A percentile compares a stretch with the other conserved stretches of the same genome.
Conservation (phyloP, 2,113 vertebrate species). For the Campylomormyrus numenius region DNA sequence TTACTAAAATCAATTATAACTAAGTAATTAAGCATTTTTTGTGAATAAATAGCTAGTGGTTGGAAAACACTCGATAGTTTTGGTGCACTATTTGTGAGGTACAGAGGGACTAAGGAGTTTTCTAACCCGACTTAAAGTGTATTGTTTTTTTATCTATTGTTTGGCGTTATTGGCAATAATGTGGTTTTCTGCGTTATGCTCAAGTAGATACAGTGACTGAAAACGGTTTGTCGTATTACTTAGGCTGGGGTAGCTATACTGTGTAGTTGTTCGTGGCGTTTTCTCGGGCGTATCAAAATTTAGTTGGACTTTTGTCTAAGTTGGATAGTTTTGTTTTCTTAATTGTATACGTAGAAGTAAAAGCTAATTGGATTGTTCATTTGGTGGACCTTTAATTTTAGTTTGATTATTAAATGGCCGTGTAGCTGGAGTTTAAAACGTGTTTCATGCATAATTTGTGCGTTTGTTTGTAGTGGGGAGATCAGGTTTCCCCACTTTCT, state of each 20-base stretch:
- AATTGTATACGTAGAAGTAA: neutral
- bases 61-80: neutral
- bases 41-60: neutral
- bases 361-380: neutral
- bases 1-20: neutral
- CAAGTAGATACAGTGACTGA: neutral
- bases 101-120: neutral
- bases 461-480: neutral
- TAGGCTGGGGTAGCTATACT: neutral
- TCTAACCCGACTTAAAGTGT: neutral
- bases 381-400: neutral
- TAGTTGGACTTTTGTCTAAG: neutral
- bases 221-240: neutral
- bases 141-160: neutral
- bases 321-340: neutral
- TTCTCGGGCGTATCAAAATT: neutral
- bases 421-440: neutral
- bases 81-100: neutral
- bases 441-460: neutral
- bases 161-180: neutral
- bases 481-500: neutral
- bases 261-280: neutral
- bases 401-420: neutral
- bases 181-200: neutral
- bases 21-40: neutral